phyloP scores from a whole-genome alignment of 2,113 vertebrate species.

The Petaurus breviceps region DNA sequence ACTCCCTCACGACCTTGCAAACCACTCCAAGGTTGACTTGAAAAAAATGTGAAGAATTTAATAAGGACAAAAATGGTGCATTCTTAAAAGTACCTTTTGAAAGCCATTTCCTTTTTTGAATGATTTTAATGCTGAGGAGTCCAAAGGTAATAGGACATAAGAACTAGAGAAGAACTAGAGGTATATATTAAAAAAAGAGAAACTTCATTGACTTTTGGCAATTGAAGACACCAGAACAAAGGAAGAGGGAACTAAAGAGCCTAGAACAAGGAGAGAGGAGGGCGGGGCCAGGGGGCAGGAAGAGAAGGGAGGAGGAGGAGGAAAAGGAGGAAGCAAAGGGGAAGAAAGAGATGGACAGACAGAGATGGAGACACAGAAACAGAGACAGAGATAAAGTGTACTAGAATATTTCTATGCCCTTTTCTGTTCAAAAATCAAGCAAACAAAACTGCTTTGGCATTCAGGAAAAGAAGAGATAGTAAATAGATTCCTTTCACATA shows the following conservation, averaged over 20 bases:
- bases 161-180: not conserved
- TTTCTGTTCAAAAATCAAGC: not conserved
- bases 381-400: not conserved
- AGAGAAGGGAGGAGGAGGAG: not conserved
- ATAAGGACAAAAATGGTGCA: constrained; percentile 28
- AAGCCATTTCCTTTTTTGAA: not conserved
- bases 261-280: not conserved
- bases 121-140: not conserved
- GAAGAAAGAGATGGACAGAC: not conserved
- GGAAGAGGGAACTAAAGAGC: too few relatives aligned
- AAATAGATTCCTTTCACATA: not conserved
- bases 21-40: not conserved
- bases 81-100: not conserved
- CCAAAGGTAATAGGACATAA: not conserved
- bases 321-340: not conserved
- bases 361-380: not conserved
- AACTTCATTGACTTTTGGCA: not conserved
- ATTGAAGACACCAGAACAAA: not conserved
- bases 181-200: not conserved
- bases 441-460: not conserved
- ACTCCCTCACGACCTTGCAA: not conserved
- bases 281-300: not conserved
- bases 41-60: not conserved
- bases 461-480: not conserved
- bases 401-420: not conserved